phyloP scores from a whole-genome alignment of 2,113 vertebrate genomes.

The Panthera uncia region DNA sequence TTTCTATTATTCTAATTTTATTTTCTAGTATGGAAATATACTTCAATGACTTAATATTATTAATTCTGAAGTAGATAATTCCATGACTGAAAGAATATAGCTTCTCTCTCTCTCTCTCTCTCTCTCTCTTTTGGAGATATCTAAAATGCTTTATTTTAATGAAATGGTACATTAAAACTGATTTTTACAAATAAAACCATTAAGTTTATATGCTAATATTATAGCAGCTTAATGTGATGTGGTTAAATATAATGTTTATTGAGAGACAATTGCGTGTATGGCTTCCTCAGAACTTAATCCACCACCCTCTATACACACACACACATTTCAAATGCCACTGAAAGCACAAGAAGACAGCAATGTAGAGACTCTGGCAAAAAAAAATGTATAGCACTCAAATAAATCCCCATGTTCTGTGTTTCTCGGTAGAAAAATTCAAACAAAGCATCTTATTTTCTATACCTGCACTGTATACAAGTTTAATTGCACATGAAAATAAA shows the following conservation, averaged over 20 bases:
- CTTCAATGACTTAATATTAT: neutral
- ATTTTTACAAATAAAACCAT: slow-evolving; percentile 5
- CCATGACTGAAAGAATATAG: neutral
- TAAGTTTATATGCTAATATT: neutral
- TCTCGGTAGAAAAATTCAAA: slow-evolving; percentile 13
- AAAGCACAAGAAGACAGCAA: slow-evolving; percentile 27
- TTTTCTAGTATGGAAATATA: neutral
- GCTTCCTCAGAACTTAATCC: neutral
- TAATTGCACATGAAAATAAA: neutral
- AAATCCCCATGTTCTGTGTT: slow-evolving; percentile 11
- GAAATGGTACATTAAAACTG: slow-evolving; percentile 7
- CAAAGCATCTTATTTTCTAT: slow-evolving; percentile 13
- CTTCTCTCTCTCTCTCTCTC: neutral
- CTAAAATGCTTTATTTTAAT: slow-evolving; percentile 24
- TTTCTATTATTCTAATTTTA: neutral
- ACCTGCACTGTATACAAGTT: neutral
- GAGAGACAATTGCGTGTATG: slow-evolving; percentile 42
- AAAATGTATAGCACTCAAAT: neutral
- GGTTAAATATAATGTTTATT: slow-evolving; percentile 44
- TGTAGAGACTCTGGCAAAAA: neutral
- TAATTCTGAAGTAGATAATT: neutral
- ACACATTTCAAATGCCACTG: neutral
- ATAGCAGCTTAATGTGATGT: neutral
- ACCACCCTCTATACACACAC: neutral
- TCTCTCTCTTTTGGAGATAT: neutral